Conservation (phyloP, 1,140 invertebrate species). For the Leptinotarsa lineolata region DNA sequence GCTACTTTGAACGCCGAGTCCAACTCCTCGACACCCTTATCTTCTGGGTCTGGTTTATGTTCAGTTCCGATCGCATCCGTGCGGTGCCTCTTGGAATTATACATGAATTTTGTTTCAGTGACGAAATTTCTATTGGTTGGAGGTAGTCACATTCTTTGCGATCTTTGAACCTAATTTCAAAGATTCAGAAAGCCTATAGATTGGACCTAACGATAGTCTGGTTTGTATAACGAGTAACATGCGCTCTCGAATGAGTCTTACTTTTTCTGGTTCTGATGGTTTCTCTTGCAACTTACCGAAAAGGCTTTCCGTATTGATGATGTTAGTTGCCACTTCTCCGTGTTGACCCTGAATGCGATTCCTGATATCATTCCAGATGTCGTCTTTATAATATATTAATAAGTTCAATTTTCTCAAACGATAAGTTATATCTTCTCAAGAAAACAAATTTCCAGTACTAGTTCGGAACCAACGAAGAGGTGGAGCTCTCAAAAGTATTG, state of each 20-base stretch:
- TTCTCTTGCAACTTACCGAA: not conserved
- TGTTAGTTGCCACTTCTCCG: not conserved
- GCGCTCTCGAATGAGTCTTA: not conserved
- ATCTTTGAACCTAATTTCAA: not conserved
- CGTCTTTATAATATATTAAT: not conserved
- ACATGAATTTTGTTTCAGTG: not conserved
- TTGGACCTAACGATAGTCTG: not conserved
- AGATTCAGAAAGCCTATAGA: not conserved
- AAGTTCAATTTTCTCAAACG: not conserved
- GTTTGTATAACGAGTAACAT: not conserved
- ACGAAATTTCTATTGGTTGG: not conserved
- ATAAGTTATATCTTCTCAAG: not conserved
- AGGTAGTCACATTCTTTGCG: not conserved
- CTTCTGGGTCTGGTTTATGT: not conserved
- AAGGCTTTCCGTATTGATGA: not conserved
- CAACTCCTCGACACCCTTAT: not conserved
- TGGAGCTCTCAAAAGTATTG: not conserved
- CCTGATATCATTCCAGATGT: conserved; percentile 4
- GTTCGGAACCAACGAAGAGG: not conserved
- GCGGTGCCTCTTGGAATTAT: not conserved
- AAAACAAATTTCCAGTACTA: not conserved
- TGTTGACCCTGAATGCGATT: not conserved
- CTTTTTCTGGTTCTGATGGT: not conserved
- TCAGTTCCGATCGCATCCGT: not conserved
- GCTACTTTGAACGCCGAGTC: not conserved